Base-by-base conservation (phyloP, 2,113 vertebrate species). In the Lycocorax pyrrhopterus region DNA sequence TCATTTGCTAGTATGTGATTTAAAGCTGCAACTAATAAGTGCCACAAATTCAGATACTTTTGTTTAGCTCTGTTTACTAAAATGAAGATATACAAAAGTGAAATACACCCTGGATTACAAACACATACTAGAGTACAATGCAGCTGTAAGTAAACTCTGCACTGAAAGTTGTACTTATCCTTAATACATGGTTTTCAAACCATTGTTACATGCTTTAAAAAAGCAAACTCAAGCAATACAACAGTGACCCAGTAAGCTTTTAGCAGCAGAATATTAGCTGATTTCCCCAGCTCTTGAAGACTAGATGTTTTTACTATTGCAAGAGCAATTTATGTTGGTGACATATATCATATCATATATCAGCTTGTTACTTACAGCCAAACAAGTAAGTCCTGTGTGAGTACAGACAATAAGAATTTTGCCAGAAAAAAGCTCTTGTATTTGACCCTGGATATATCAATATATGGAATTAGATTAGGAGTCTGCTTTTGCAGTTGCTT, bases 41-140 rank as follows among this genome's bases (percentile, higher is more conserved):
- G 22, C 76, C 55, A 77, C 59, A 92, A 44, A 46, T 79, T 55
- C 55, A 81, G 37, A n/a, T 71, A 62, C 26, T 32, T 90, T 79
- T 78, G 51, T 72, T 87, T 81, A 82, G 12, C n/a, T 94, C 16
- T 67, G 16, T 93, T 93, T 95, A 84, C 60, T 84, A 74, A 91
- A 89, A 47, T 59, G 32, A 74, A 67, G 23, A 9, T 23, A 72
- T 7, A 55, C 12, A 67, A n/a, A 68, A 87, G 55, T 29, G 26
- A 64, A 90, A 79, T 44, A 52, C 20, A 27, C 51, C 41, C n/a
- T 78, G n/a, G 22, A 56, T 67, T 83, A 49, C 37, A 72, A 93
- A 60, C 22, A 82, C 6, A 7, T 32, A 25, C 26, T 73, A 16
- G 25, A 73, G 14, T 56, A 76, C 23, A 68, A 51, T 52, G 35